Percentiles rank a stretch among this genome's conserved stretches.
Conservation (phyloP, 2,113 vertebrate species). For the Speoplatyrhinus poulsoni region DNA sequence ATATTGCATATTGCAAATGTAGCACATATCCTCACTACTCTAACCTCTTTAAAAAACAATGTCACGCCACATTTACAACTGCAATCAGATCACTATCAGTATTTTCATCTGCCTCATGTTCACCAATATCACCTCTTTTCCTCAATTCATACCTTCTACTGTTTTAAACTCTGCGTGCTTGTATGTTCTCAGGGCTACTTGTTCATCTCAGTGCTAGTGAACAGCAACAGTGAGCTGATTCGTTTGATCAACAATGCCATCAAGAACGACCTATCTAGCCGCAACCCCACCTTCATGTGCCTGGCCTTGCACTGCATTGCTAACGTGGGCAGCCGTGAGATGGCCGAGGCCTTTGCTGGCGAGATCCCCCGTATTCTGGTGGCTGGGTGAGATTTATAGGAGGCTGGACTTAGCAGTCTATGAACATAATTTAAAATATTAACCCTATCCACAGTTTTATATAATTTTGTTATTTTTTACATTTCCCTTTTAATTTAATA, state of each 20-base stretch:
- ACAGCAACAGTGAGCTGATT: constrained; percentile 92
- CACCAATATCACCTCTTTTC: too few relatives aligned
- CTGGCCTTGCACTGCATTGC: constrained; percentile 93
- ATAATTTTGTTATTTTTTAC: not conserved
- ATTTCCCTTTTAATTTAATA: not conserved
- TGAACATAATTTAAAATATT: not conserved
- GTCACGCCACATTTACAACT: too few relatives aligned
- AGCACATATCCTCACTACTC: too few relatives aligned
- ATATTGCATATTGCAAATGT: too few relatives aligned
- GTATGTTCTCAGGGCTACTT: constrained; percentile 82
- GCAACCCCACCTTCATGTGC: constrained; percentile 96
- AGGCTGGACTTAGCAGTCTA: not conserved
- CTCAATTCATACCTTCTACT: too few relatives aligned
- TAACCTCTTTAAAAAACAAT: too few relatives aligned
- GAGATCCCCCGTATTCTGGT: constrained; percentile 93
- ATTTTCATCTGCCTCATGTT: too few relatives aligned
- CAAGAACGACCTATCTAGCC: constrained; percentile 93
- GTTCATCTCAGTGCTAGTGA: constrained; percentile 93
- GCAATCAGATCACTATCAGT: too few relatives aligned
- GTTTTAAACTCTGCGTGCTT: too few relatives aligned
- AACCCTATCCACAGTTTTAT: not conserved
- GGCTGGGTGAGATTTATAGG: constrained; percentile 80
- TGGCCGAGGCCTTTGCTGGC: constrained; percentile 91
- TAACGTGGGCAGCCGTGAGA: constrained; percentile 91
- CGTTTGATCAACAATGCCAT: constrained; percentile 94